Base-by-base conservation (phyloP, 2,113 vertebrate species). In the Ranitomeya imitator region DNA sequence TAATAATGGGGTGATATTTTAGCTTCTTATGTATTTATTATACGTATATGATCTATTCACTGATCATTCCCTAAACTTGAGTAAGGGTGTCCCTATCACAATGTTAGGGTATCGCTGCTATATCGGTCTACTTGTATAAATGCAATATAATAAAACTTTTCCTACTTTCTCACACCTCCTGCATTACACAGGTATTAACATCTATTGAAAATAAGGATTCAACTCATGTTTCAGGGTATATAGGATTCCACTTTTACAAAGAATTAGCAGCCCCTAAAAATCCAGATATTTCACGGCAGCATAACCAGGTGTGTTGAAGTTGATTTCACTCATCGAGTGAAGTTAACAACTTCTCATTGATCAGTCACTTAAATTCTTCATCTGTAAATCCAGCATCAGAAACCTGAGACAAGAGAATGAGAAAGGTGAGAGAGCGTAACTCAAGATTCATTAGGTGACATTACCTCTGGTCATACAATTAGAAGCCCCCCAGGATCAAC, bases 241-340 rank as follows among this genome's bases (percentile, higher is more conserved):
- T 82, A 65, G 26, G 16, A 16, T 63, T 82, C 65, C 79, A 45
- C 80, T 0, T 67, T 83, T 37, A 67, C 80, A 83, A 61, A 83
- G 23, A 83, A n/a, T 19, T 61, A 23, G 9, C 80, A n/a, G 80
- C 80, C 52, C 80, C 80, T 65, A 61, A 16, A 52, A 63, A 52
- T 83, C 31, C 80, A 83, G 80, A 83, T 83, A 61, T 83, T 83
- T 52, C 31, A n/a, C 37, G 51, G 80, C 23, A 19, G 79, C 21
- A 45, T 13, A 63, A 82, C 31, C 59, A 63, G 13, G 26, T 7
- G 13, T 9, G 45, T 81, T 80, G 12, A 60, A 37, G 8, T 31
- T 61, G 37, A 51, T 51, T 51, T 65, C 45, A 52, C 37, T 52
- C 9, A 8, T 3, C 16, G 31, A 60, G 2, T 37, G 37, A n/a